phyloP scores from a whole-genome alignment of 2,888 invertebrate species.

The Eugnorisma glareosa region DNA sequence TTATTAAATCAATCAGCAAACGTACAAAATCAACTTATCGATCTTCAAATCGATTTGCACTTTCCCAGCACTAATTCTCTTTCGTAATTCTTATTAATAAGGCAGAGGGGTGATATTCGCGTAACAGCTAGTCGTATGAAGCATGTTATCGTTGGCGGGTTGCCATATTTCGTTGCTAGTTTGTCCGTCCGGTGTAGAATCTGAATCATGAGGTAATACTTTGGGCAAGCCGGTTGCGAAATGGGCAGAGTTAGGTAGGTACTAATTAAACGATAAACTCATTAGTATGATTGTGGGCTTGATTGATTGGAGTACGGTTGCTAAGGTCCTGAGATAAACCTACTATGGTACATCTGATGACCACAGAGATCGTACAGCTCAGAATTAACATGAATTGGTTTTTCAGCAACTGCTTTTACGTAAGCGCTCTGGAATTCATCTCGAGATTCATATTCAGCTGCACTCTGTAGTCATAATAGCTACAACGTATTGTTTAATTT shows the following conservation, averaged over 20 bases:
- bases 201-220: constrained; percentile 68
- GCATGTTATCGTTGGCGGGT: constrained; percentile 69
- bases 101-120: constrained; percentile 64
- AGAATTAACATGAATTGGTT: background rate
- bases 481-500: background rate
- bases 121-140: constrained; percentile 56
- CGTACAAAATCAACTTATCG: constrained; percentile 43
- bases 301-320: background rate
- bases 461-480: background rate
- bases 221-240: constrained; percentile 52
- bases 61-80: constrained; percentile 53
- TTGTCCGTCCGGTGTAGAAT: constrained; percentile 66
- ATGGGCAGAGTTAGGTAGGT: constrained; percentile 28
- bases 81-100: constrained; percentile 61
- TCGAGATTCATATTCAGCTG: background rate
- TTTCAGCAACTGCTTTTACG: background rate
- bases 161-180: constrained; percentile 71
- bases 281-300: constrained; percentile 30
- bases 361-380: background rate
- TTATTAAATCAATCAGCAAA: constrained; percentile 36
- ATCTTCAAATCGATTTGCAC: constrained; percentile 21
- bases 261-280: constrained; percentile 46
- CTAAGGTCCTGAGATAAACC: background rate
- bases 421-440: background rate
- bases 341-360: background rate